Conservation (phyloP, 2,888 invertebrate genomes). For the Hyposoter dolosus region DNA sequence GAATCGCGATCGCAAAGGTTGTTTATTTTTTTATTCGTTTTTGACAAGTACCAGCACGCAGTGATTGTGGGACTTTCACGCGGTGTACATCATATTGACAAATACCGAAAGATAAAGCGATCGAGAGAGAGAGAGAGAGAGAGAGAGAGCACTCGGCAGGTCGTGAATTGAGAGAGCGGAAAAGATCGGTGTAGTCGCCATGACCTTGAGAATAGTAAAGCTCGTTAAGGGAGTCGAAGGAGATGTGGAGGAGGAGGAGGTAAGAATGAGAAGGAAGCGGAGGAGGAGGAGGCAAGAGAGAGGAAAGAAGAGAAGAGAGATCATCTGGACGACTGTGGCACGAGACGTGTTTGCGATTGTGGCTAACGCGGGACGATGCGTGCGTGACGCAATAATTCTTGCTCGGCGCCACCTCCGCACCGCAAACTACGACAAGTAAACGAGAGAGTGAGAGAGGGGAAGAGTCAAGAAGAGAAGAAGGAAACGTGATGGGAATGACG, state of each 20-base stretch:
- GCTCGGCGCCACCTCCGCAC: constrained; percentile 58
- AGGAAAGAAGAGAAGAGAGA: constrained; percentile 29
- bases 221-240: constrained; percentile 15
- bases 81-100: not conserved
- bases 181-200: constrained; percentile 34
- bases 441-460: constrained; percentile 31
- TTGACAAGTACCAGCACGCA: not conserved
- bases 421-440: constrained; percentile 37
- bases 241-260: constrained; percentile 15
- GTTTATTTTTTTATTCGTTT: not conserved
- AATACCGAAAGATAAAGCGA: not conserved
- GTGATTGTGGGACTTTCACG: not conserved
- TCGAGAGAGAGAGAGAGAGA: not conserved
- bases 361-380: constrained; percentile 56
- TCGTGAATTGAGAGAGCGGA: constrained; percentile 55
- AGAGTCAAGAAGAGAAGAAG: constrained; percentile 8
- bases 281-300: constrained; percentile 33
- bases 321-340: constrained; percentile 51
- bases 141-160: not conserved
- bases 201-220: constrained; percentile 68
- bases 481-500: constrained; percentile 63
- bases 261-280: not conserved
- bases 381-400: constrained; percentile 71
- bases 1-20: not conserved
- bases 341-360: constrained; percentile 51